Base-by-base conservation (phyloP, 2,113 vertebrate species). In the Albula goreensis region DNA sequence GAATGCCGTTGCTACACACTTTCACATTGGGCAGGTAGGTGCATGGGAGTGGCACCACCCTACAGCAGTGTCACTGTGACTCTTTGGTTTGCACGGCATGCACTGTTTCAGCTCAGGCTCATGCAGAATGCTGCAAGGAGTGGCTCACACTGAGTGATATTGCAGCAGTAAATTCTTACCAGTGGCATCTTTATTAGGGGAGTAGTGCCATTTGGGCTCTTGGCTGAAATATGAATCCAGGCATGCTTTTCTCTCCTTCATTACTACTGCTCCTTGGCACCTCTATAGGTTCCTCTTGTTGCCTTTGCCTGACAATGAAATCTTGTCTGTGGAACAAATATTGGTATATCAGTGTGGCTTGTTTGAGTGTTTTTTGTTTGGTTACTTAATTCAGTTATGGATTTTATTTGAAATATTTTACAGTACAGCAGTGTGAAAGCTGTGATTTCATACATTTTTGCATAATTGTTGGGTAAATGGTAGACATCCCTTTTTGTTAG, bases 81-180 rank as follows among this genome's bases (percentile, higher is more conserved):
- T 49, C 6, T 50, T n/a, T 3, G 48, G 83, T 17, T 57, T 56
- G 17, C 12, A 51, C 13, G 6, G n/a, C 85, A 66, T 66, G 60
- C 60, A 66, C 60, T 9, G 53, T 10, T 63, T 2, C 78, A 25
- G 48, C 56, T 31, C 13, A 13, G 19, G 7, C 52, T 57, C 60
- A 51, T 50, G 52, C 53, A 31, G 19, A 52, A 5, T 41, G 57
- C 56, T 22, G 56, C 57, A n/a, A 50, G 51, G 84, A 80, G 17
- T 25, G 53, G 41, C 17, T 31, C 78, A n/a, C 52, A 31, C 11
- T 56, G 78, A 17, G 78, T 17, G 19, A 49, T 41, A 41, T 56
- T 80, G 56, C 78, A 80, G 84, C 78, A 66, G 53, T 80, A 17
- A 66, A 57, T 85, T 80, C 56, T 85, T 49, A 63, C 84, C 48